phyloP scores from a whole-genome alignment of 2,113 vertebrate genomes.

The Aphyosemion australe region DNA sequence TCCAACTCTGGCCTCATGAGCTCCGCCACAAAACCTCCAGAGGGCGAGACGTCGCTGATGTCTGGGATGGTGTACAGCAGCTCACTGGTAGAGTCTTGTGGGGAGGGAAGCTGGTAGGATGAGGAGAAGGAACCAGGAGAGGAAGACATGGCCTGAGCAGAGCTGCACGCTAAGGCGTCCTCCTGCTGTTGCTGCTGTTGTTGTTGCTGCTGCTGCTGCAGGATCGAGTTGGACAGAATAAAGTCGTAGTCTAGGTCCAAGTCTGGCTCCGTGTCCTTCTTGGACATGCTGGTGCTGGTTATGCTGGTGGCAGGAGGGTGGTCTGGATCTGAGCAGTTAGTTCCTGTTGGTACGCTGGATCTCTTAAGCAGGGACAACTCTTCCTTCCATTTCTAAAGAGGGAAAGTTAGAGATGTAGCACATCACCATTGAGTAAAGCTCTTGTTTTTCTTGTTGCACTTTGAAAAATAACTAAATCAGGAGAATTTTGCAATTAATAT shows the following conservation, averaged over 20 bases:
- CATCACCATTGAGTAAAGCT: constrained; percentile 4
- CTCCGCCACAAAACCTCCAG: constrained; percentile 94
- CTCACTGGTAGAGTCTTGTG: constrained; percentile 71
- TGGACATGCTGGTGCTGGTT: constrained; percentile 72
- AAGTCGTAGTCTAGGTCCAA: constrained; percentile 96
- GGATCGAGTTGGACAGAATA: constrained; percentile 91
- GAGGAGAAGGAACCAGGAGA: constrained; percentile 80
- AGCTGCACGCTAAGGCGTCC: constrained; percentile 66
- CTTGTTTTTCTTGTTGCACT: background rate
- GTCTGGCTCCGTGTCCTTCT: constrained; percentile 85
- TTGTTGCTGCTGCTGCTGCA: constrained; percentile 80
- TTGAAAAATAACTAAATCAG: background rate
- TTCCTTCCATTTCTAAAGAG: constrained; percentile 90
- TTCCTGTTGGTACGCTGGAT: constrained; percentile 77
- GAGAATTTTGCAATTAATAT: constrained; percentile 11
- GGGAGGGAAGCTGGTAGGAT: constrained; percentile 79
- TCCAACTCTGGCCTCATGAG: constrained; percentile 94
- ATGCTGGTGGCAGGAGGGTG: constrained; percentile 65
- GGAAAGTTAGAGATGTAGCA: constrained; percentile 47
- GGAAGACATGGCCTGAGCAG: constrained; percentile 73
- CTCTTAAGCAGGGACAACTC: constrained; percentile 89
- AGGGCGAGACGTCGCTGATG: constrained; percentile 91
- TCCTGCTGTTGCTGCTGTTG: constrained; percentile 77
- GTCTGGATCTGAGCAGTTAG: constrained; percentile 73
- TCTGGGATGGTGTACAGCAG: constrained; percentile 86